These are phyloP conservation scores for Pristionchus entomophagus DNA, from an alignment of 2,888 invertebrate species.

Conservation along the genomic window DNA sequence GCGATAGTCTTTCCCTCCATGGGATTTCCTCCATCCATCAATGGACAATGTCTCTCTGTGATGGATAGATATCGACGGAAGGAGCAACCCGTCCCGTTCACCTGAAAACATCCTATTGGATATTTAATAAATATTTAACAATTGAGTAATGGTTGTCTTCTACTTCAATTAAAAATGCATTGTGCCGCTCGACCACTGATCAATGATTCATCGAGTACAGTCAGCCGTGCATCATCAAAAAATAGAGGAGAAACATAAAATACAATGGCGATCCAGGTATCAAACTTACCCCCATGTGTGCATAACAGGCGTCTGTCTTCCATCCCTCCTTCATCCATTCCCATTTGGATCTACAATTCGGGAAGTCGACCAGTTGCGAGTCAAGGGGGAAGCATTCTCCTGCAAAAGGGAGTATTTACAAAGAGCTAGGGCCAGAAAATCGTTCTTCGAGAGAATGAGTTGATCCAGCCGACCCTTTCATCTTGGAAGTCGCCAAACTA, in stretches of 20 bases:
- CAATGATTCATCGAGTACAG: too few species aligned
- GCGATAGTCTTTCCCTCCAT: not conserved
- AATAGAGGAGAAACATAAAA: not conserved
- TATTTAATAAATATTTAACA: too few species aligned
- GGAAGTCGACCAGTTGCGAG: slow-evolving; percentile 14
- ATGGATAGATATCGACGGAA: slow-evolving; percentile 77
- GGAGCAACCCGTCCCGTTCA: slow-evolving; percentile 78
- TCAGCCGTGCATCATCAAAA: not conserved
- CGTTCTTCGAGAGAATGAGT: too few species aligned
- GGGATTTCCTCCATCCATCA: slow-evolving; percentile 50
- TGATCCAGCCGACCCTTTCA: too few species aligned
- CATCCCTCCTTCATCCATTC: slow-evolving; percentile 77
- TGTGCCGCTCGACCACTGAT: too few species aligned
- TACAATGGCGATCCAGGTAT: not conserved
- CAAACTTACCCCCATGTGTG: slow-evolving; percentile 71
- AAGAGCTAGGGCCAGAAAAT: too few species aligned
- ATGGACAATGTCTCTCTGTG: slow-evolving; percentile 77
- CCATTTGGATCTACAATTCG: slow-evolving; percentile 42
- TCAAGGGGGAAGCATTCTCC: not conserved
- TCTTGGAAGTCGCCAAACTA: too few species aligned
- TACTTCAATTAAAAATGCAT: too few species aligned
- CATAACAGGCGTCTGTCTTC: slow-evolving; percentile 78
- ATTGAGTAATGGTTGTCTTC: too few species aligned
- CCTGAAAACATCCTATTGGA: slow-evolving; percentile 64
- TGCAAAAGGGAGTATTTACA: not conserved